Evolutionary conservation across 2,797 vertebrate genomes (phyloP).

Genomic region (Adrianichthys oophorus): DNA sequence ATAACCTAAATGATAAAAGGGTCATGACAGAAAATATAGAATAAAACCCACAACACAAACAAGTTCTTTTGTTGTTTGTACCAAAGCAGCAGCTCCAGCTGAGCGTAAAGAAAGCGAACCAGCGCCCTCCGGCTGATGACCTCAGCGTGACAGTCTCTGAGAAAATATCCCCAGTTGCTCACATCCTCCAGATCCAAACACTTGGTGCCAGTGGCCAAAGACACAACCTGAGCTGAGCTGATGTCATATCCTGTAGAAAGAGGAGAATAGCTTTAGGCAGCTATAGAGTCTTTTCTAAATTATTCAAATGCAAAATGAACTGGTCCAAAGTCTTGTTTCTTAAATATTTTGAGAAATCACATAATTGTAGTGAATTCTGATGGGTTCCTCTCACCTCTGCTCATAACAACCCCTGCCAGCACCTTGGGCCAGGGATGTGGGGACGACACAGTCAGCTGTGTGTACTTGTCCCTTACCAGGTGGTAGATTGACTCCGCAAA

Average conservation of each 20-base stretch:
- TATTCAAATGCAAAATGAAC: too few relatives aligned
- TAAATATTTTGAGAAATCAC: too few relatives aligned
- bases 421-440: constrained; percentile 80
- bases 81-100: constrained; percentile 89
- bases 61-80: constrained; percentile 42
- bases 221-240: constrained; percentile 85
- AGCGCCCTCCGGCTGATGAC: constrained; percentile 85
- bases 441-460: constrained; percentile 78
- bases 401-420: constrained; percentile 91
- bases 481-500: constrained; percentile 86
- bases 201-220: constrained; percentile 87
- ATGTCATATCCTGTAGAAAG: constrained; percentile 81
- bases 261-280: too few relatives aligned
- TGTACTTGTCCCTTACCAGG: constrained; percentile 87
- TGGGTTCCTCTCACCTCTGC: constrained; percentile 81
- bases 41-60: not conserved
- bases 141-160: constrained; percentile 89
- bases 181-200: constrained; percentile 80
- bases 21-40: not conserved
- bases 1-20: too few relatives aligned
- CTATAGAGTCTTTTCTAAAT: too few relatives aligned
- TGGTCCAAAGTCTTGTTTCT: too few relatives aligned
- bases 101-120: constrained; percentile 85
- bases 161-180: constrained; percentile 74
- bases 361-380: not conserved